Evolutionary conservation across 2,888 invertebrate genomes (phyloP).

Genomic region (Imbricaverruca yamaguchii): DNA sequence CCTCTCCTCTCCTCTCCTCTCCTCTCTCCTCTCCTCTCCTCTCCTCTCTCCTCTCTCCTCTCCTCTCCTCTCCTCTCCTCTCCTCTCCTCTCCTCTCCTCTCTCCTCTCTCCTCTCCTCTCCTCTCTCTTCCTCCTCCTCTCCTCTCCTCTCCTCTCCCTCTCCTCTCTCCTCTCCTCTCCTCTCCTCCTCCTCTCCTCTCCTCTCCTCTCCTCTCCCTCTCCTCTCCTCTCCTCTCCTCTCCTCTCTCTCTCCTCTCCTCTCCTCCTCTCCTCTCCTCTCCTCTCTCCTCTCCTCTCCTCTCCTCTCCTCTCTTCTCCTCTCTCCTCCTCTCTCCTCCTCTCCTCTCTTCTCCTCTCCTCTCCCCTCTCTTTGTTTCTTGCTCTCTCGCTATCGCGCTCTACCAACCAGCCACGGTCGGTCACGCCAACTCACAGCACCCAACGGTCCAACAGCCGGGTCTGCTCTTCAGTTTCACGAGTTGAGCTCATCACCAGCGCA

Average conservation of each 20-base stretch:
- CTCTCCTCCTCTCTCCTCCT: too few species aligned
- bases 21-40: conserved; percentile 25
- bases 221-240: not conserved
- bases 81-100: conserved; percentile 19
- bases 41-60: conserved; percentile 1
- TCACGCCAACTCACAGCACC: too few species aligned
- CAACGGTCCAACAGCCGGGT: too few species aligned
- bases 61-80: conserved; percentile 6
- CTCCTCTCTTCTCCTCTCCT: too few species aligned
- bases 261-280: not conserved
- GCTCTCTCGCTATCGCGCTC: too few species aligned
- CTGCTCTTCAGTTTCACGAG: too few species aligned
- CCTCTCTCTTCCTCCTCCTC: conserved; percentile 24
- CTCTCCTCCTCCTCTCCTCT: not conserved
- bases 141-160: not conserved
- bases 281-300: not conserved
- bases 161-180: not conserved
- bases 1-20: conserved; percentile 31
- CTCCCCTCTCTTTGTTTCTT: too few species aligned
- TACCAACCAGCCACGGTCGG: too few species aligned
- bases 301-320: not conserved
- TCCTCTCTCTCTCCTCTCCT: not conserved
- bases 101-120: conserved; percentile 23
- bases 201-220: not conserved
- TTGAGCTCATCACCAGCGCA: too few species aligned